phyloP scores from a whole-genome alignment of 1,140 invertebrate species.

The Drosophila elegans region DNA sequence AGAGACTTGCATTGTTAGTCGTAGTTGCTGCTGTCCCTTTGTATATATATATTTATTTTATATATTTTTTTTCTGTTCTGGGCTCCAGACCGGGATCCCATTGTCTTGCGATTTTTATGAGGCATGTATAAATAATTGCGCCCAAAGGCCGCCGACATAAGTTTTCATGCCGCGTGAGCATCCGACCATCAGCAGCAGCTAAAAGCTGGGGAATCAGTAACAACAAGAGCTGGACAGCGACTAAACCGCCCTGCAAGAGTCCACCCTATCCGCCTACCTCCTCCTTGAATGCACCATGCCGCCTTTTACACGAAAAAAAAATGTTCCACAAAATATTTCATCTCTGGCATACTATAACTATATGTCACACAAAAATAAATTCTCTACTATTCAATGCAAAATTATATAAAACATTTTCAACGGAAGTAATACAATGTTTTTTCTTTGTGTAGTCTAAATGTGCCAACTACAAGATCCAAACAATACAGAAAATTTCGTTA shows the following conservation, averaged over 20 bases:
- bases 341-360: too few relatives aligned
- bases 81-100: slow-evolving; percentile 42
- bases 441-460: slow-evolving; percentile 1
- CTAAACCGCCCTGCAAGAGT: slow-evolving; percentile 54
- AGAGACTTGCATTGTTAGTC: slow-evolving; percentile 60
- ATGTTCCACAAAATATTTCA: too few relatives aligned
- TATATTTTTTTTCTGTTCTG: slow-evolving; percentile 12
- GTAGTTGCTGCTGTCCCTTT: slow-evolving; percentile 18
- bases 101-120: slow-evolving; percentile 83
- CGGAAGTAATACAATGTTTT: background rate
- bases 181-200: slow-evolving; percentile 60
- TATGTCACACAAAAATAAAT: too few relatives aligned
- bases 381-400: too few relatives aligned
- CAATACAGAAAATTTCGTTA: slow-evolving; percentile 39
- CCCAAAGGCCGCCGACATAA: slow-evolving; percentile 83
- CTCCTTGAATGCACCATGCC: slow-evolving; percentile 17
- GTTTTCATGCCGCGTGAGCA: slow-evolving; percentile 77
- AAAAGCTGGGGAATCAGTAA: slow-evolving; percentile 31
- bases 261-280: slow-evolving; percentile 38
- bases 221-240: slow-evolving; percentile 38
- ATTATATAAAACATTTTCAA: background rate
- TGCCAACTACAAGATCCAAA: slow-evolving; percentile 42
- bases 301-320: background rate
- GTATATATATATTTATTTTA: background rate
- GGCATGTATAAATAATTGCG: slow-evolving; percentile 83